A percentile compares a stretch with the other conserved stretches of the same genome.
Conservation (phyloP, 1,140 invertebrate species). For the Dufourea novaeangliae region DNA sequence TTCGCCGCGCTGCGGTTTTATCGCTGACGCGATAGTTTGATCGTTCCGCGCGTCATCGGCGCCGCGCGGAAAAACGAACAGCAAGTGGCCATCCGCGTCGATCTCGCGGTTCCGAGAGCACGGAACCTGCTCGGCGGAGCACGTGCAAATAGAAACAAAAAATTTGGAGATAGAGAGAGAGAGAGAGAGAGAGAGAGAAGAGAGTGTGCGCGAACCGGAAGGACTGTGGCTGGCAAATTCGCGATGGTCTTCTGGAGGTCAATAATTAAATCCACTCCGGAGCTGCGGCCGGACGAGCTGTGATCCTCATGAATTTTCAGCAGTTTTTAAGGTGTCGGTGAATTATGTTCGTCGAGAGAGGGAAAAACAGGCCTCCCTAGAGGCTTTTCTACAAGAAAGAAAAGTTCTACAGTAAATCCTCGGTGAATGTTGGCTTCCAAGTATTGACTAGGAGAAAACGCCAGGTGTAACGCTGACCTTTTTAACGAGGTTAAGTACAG, state of each 20-base stretch:
- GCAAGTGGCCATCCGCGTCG: background rate
- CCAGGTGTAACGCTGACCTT: no score
- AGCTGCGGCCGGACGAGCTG: slow-evolving; percentile 22
- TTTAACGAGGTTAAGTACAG: no score
- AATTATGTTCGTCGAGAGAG: slow-evolving; percentile 28
- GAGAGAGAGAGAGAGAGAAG: background rate
- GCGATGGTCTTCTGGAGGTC: slow-evolving; percentile 16
- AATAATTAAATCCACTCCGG: slow-evolving; percentile 60
- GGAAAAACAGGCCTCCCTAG: slow-evolving; percentile 18
- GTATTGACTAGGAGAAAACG: no score
- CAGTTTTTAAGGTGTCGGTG: slow-evolving; percentile 5
- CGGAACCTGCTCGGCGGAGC: no score
- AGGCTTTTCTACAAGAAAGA: background rate
- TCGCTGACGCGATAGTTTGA: slow-evolving; percentile 8
- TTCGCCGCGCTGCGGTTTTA: slow-evolving; percentile 7
- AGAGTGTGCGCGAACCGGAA: slow-evolving; percentile 5
- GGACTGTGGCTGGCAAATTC: background rate
- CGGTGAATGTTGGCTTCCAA: no score
- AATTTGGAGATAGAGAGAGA: background rate
- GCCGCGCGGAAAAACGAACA: background rate
- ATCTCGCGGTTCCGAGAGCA: background rate
- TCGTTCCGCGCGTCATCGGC: slow-evolving; percentile 9
- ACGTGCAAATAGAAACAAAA: no score
- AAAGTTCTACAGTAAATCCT: no score
- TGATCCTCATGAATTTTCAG: slow-evolving; percentile 62